Evolutionary conservation across 2,113 vertebrate species (phyloP), one percentile per base, ranked within the genome.

Genomic region (Danio rerio): DNA sequence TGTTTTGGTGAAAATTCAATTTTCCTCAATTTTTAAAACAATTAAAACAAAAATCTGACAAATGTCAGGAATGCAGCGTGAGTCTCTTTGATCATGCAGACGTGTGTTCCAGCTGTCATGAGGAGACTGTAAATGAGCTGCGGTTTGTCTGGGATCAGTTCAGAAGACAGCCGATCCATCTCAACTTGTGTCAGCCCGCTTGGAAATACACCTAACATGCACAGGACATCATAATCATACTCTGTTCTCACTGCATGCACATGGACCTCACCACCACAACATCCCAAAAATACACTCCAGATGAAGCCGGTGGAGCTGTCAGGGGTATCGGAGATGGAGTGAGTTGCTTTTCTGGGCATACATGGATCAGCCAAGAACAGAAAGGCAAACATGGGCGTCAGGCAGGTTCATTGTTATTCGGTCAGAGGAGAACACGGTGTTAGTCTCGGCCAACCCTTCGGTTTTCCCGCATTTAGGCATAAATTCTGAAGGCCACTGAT

Each of bases 281-380:
- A 78, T 68, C 9, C n/a, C 59, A 53, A 83, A 59, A 80, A 82
- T 47, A 83, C 59, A 40, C 42, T 20, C 58, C 42, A n/a, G 68
- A 63, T 66, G 47, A 85, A 80, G 12, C 81, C 13, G 2, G 18
- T 10, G 5, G 5, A 56, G 68, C 79, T 82, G 75, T 20, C 66
- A 61, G 76, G 45, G 77, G 43, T 12, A 79, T 72, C 62, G 11
- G 11, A 47, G 15, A 87, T 80, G 69, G 12, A 15, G 5, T 58
- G 82, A 78, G 65, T 62, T 58, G 31, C 9, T 71, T 82, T 90
- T 83, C 56, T 65, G 83, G 80, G 66, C 53, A 61, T 81, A 81
- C 62, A 74, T 59, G 16, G 71, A 83, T 77, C 21, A 62, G 52
- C 78, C 65, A 55, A 11, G 61, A 40, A 31, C 45, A 65, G 88